Evolutionary conservation across 2,797 vertebrate genomes (phyloP).

Genomic region (Enteromius thamalakanensis): DNA sequence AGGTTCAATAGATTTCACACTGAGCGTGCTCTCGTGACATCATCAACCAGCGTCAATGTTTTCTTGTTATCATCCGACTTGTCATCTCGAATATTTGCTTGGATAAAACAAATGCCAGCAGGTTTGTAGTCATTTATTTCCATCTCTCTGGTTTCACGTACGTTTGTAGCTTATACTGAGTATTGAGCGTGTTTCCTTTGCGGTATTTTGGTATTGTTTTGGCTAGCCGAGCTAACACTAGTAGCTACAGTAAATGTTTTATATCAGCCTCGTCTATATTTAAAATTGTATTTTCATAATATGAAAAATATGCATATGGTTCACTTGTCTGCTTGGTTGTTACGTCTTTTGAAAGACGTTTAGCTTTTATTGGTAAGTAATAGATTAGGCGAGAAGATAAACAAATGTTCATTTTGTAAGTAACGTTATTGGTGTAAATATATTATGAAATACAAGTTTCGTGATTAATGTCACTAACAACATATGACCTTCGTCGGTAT

Average conservation of each 20-base stretch:
- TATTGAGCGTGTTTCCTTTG: neutral
- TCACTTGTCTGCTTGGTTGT: neutral
- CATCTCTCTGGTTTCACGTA: neutral
- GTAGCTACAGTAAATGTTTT: neutral
- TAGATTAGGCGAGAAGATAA: neutral
- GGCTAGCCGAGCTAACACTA: constrained; percentile 4
- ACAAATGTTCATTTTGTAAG: constrained; percentile 6
- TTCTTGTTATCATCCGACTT: neutral
- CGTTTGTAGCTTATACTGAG: neutral
- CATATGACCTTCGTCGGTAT: neutral
- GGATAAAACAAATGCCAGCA: constrained; percentile 45
- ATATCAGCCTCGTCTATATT: neutral
- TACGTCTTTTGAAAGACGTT: neutral
- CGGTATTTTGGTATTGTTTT: neutral
- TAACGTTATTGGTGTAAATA: neutral
- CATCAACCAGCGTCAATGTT: constrained; percentile 18
- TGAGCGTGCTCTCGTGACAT: neutral
- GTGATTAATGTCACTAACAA: neutral
- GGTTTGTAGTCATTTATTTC: constrained; percentile 32
- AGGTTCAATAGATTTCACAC: neutral
- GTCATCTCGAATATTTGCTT: constrained; percentile 12
- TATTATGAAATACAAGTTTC: neutral
- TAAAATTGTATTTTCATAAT: neutral
- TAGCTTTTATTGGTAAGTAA: neutral
- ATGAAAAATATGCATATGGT: neutral